Percentiles rank a stretch among this genome's conserved stretches.
Evolutionary conservation across 2,888 invertebrate species (phyloP).

Genomic region (Lepidochitona cinerea): DNA sequence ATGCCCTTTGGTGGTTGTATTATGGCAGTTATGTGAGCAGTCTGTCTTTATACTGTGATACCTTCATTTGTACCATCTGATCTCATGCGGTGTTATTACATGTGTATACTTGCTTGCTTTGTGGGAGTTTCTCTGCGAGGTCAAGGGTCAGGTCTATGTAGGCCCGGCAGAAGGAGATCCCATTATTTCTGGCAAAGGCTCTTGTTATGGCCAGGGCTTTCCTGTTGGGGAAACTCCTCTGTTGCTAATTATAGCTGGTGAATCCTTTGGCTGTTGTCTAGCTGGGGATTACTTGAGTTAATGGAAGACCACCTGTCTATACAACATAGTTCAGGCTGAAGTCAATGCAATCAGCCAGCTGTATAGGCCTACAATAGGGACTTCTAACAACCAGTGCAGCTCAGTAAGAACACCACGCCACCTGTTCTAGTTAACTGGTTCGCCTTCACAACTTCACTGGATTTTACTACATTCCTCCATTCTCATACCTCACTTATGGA

Average conservation of each 20-base stretch:
- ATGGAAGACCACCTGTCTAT: background rate
- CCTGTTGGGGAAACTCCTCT: background rate
- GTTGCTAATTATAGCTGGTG: background rate
- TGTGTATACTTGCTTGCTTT: background rate
- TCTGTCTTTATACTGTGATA: no score
- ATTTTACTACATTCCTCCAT: no score
- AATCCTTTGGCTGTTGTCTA: background rate
- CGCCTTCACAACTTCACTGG: no score
- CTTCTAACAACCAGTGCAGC: no score
- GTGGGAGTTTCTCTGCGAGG: background rate
- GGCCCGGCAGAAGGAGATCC: background rate
- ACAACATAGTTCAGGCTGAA: background rate
- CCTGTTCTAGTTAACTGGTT: no score
- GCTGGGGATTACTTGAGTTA: background rate
- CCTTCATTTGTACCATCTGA: no score
- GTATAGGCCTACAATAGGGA: no score
- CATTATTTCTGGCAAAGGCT: constrained; percentile 1
- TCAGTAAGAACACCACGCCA: no score
- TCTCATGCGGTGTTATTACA: background rate
- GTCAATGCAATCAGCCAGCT: background rate
- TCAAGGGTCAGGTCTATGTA: constrained; percentile 34
- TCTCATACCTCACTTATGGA: no score
- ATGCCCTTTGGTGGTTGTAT: no score
- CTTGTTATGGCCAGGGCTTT: background rate
- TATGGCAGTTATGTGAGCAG: no score